phyloP scores from a whole-genome alignment of 1,140 invertebrate species.

The Pantala flavescens region DNA sequence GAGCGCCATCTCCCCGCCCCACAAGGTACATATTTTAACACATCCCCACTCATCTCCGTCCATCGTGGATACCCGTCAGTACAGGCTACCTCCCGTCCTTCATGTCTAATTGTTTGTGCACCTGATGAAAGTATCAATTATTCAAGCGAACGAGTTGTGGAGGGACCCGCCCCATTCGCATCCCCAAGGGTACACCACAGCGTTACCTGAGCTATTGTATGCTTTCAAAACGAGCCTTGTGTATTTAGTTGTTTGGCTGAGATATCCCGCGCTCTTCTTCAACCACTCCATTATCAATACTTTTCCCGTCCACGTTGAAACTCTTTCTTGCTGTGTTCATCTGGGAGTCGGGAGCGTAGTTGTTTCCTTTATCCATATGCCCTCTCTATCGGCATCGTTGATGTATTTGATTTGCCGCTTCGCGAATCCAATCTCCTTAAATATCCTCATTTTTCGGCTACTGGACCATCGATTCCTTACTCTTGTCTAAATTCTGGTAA shows the following conservation, averaged over 20 bases:
- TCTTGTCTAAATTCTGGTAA: too few relatives aligned
- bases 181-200: constrained; percentile 17
- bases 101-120: constrained; percentile 18
- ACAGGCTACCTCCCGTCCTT: not conserved
- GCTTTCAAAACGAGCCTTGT: not conserved
- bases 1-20: not conserved
- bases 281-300: too few relatives aligned
- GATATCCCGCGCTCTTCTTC: not conserved
- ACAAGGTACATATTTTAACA: not conserved
- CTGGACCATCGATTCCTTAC: too few relatives aligned
- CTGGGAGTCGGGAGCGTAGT: too few relatives aligned
- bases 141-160: constrained; percentile 15
- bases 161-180: constrained; percentile 19
- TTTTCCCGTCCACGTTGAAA: too few relatives aligned
- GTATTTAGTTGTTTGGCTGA: not conserved
- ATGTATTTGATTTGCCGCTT: too few relatives aligned
- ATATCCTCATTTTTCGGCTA: too few relatives aligned
- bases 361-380: too few relatives aligned
- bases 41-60: constrained; percentile 4
- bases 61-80: constrained; percentile 11
- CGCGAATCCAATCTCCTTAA: too few relatives aligned
- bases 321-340: too few relatives aligned
- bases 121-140: constrained; percentile 24
- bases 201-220: constrained; percentile 20
- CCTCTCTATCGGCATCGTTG: too few relatives aligned